Conservation (phyloP, 2,888 invertebrate species). For the Flabesymbios commensalis region DNA sequence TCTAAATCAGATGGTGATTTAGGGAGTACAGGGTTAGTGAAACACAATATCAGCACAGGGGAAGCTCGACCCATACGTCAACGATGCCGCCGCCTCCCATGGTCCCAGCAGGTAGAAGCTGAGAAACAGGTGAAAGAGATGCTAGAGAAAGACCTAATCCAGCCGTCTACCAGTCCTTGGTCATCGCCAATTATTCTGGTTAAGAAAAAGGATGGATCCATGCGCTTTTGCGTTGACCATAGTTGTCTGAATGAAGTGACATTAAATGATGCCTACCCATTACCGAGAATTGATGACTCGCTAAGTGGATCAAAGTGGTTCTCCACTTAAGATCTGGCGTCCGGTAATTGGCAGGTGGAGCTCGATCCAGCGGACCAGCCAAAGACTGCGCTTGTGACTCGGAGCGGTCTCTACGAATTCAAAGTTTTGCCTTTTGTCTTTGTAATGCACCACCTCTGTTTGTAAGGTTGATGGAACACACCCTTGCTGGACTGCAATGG, state of each 20-base stretch:
- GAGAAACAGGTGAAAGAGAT: conserved; percentile 4
- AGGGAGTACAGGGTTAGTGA: neutral
- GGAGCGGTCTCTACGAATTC: conserved; percentile 11
- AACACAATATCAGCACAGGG: neutral
- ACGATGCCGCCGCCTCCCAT: neutral
- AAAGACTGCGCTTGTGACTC: conserved; percentile 17
- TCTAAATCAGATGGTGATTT: neutral
- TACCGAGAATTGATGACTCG: conserved; percentile 24
- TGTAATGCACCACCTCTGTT: conserved; percentile 13
- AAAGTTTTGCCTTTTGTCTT: conserved; percentile 12
- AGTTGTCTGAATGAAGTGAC: conserved; percentile 25
- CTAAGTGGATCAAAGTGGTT: conserved; percentile 35
- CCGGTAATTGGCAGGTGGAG: conserved; percentile 39
- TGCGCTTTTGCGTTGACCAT: conserved; percentile 29
- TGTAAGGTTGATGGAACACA: conserved; percentile 6
- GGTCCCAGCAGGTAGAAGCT: neutral
- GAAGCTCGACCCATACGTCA: neutral
- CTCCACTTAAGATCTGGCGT: conserved; percentile 29
- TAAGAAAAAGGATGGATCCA: conserved; percentile 20
- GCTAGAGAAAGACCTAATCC: conserved; percentile 7
- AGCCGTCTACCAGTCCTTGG: conserved; percentile 12
- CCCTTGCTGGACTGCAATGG: neutral
- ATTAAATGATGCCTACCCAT: conserved; percentile 27
- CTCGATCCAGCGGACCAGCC: neutral
- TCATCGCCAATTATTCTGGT: conserved; percentile 20